A percentile compares a stretch with the other conserved stretches of the same genome.
Evolutionary conservation across 1,140 invertebrate species (phyloP).

Genomic region (Scaptomyza pallida): DNA sequence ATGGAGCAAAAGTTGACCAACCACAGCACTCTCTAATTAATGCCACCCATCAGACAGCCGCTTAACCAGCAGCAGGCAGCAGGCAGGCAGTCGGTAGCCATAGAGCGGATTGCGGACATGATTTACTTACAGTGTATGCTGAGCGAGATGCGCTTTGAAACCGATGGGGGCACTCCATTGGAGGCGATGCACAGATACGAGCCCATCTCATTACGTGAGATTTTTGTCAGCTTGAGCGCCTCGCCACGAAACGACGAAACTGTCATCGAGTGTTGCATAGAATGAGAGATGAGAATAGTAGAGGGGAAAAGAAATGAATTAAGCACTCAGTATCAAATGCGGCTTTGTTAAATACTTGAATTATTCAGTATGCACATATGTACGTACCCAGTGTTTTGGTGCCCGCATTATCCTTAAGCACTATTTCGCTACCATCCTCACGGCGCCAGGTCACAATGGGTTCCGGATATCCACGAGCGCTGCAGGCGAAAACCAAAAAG

Average conservation of each 20-base stretch:
- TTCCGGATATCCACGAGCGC: conserved; percentile 91
- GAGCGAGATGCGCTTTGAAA: conserved; percentile 92
- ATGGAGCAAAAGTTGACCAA: conserved; percentile 56
- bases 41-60: conserved; percentile 25
- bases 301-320: conserved; percentile 2
- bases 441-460: conserved; percentile 94
- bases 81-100: conserved; percentile 1
- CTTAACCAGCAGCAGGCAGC: background rate
- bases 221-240: conserved; percentile 90
- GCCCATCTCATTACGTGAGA: conserved; percentile 94
- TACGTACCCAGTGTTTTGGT: conserved; percentile 87
- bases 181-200: conserved; percentile 94
- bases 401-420: conserved; percentile 88
- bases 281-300: conserved; percentile 12
- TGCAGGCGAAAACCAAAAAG: conserved; percentile 22
- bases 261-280: conserved; percentile 78
- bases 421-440: conserved; percentile 92
- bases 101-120: conserved; percentile 17
- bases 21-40: conserved; percentile 71
- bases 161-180: conserved; percentile 91
- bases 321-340: background rate
- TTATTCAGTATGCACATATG: conserved; percentile 36
- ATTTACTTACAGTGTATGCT: conserved; percentile 92
- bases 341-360: background rate
- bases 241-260: conserved; percentile 88